Base-by-base conservation (phyloP, 2,113 vertebrate species). In the Hydrochoerus hydrochaeris region DNA sequence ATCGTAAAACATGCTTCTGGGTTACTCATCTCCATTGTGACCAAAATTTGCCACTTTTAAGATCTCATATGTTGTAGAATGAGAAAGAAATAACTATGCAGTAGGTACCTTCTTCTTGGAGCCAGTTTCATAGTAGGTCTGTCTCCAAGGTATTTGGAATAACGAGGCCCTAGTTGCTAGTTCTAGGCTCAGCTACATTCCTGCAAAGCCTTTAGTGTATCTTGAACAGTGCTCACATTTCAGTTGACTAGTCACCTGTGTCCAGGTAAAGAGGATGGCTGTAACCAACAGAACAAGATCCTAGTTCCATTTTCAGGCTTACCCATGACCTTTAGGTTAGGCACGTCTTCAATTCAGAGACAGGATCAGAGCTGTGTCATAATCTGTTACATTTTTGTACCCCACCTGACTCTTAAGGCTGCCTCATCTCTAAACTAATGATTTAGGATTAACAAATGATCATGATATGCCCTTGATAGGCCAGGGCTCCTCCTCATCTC, bases 11-110 rank as follows among this genome's bases (percentile, higher is more conserved):
- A 81, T 88, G 49, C 19, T 57, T 93, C 38, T 91, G 90, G 60
- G 41, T 86, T 94, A 84, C 28, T 87, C 7, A 52, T 82, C 35
- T 91, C 24, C 35, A 44, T 35, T 67, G 16, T 91, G 49, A 71
- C 19, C 52, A 22, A 85, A 93, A 73, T 49, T 60, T 89, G 54
- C 54, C 80, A 85, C 71, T 95, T 94, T 81, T 26, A 88, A 78
- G 5, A 16, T 85, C 73, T 85, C 63, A 32, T 62, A 32, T 92
- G 44, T 78, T 85, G 28, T 24, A 77, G 77, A 26, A 86, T 69
- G 52, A 77, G 77, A 85, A 78, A 90, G 85, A 94, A 95, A 85
- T 82, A 60, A 52, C 54, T 11, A 28, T 24, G 22, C 41, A 82
- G 46, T 85, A 91, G 65, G 78, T 8, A 75, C 71, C 41, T 85